Evolutionary conservation across 2,113 vertebrate species (phyloP).

Genomic region (Sinosuthora webbiana): DNA sequence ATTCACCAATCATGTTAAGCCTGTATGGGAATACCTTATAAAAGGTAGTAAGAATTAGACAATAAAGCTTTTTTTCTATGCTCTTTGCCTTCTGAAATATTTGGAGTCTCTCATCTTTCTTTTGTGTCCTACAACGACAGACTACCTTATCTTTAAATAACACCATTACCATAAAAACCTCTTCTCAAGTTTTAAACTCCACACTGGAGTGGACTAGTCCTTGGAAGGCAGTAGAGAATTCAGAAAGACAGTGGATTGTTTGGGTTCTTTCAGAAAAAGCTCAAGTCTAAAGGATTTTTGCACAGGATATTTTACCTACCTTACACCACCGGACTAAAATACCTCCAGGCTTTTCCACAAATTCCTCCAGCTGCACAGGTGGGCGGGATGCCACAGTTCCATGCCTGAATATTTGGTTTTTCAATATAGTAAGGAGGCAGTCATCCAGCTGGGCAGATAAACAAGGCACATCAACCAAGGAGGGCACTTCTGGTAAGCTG

Average conservation of each 20-base stretch:
- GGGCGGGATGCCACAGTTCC: constrained; percentile 90
- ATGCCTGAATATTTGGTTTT: constrained; percentile 84
- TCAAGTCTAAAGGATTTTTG: not conserved
- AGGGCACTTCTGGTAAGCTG: constrained; percentile 96
- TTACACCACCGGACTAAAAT: constrained; percentile 96
- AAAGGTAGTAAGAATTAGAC: no score
- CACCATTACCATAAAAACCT: not conserved
- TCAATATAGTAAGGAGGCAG: constrained; percentile 85
- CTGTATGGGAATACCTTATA: no score
- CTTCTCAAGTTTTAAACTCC: not conserved
- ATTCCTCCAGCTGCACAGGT: constrained; percentile 92
- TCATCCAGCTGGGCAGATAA: constrained; percentile 95
- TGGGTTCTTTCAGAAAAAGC: not conserved
- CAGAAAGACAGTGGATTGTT: not conserved
- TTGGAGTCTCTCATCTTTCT: no score
- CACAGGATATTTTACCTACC: constrained; percentile 69
- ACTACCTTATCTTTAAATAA: not conserved
- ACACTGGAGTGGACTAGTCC: not conserved
- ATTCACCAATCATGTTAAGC: no score
- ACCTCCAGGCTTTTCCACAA: constrained; percentile 92
- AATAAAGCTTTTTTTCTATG: no score
- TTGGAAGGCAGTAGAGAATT: not conserved
- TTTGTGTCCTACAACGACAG: no score
- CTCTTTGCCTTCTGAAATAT: no score
- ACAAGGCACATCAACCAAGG: constrained; percentile 91